Conservation (phyloP, 2,888 invertebrate genomes). For the Anaspis maculata region DNA sequence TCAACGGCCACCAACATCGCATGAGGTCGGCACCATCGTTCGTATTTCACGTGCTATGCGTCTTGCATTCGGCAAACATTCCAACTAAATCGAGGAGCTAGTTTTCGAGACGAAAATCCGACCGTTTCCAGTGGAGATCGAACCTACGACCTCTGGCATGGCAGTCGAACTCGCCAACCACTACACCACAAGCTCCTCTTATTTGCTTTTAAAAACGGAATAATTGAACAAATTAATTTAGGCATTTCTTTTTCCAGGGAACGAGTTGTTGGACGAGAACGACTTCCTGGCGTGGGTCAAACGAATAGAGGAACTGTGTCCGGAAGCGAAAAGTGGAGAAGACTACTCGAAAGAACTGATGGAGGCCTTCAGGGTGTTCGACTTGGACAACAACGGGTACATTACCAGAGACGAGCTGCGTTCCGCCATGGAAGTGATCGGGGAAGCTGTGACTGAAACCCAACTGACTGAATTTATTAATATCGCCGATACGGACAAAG, state of each 20-base stretch:
- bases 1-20: no score
- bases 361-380: constrained; percentile 85
- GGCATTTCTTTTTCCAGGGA: constrained; percentile 48
- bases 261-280: constrained; percentile 66
- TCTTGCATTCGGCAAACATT: no score
- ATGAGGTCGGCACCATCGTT: no score
- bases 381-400: constrained; percentile 83
- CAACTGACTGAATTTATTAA: constrained; percentile 67
- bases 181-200: no score
- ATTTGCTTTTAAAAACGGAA: no score
- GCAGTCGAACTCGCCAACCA: no score
- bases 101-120: no score
- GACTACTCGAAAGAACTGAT: constrained; percentile 68
- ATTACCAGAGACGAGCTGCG: constrained; percentile 74
- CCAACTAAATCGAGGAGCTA: no score
- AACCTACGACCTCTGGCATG: no score
- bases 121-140: no score
- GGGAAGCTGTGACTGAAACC: constrained; percentile 65
- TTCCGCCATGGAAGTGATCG: constrained; percentile 75
- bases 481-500: constrained; percentile 70
- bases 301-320: constrained; percentile 61
- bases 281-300: constrained; percentile 73
- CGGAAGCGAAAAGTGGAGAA: constrained; percentile 51
- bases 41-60: no score
- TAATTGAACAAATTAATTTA: no score